Percentiles rank a stretch among this genome's conserved stretches.
These are phyloP conservation scores for Drosophila mayaguana DNA, from an alignment of 2,888 invertebrate species.

Conservation along the genomic window DNA sequence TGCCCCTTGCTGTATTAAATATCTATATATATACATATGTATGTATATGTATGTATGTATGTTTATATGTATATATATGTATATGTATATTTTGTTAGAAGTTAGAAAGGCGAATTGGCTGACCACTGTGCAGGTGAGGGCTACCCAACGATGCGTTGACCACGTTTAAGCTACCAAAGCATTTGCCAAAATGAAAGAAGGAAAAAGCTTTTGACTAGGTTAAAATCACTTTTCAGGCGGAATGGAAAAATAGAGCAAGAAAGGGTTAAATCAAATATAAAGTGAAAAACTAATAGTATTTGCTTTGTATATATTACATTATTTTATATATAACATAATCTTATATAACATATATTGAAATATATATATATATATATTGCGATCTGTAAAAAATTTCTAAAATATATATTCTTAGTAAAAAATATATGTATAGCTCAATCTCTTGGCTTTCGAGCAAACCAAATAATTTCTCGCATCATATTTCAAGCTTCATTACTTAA, in stretches of 20 bases:
- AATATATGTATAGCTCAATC: neutral
- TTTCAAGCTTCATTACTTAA: constrained; percentile 21
- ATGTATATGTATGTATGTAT: constrained; percentile 4
- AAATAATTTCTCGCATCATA: neutral
- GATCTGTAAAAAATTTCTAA: no score
- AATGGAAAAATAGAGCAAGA: neutral
- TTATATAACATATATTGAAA: neutral
- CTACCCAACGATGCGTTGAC: neutral
- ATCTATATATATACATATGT: constrained; percentile 3
- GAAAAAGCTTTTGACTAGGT: constrained; percentile 19
- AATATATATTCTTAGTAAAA: no score
- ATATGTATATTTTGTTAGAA: constrained; percentile 1
- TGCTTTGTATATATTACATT: neutral
- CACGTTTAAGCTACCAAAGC: constrained; percentile 18
- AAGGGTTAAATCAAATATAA: neutral
- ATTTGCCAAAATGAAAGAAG: constrained; percentile 34
- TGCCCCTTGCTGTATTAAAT: constrained; percentile 16
- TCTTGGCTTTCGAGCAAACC: neutral
- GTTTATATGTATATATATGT: neutral
- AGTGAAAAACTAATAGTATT: no score
- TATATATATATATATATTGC: no score
- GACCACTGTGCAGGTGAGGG: constrained; percentile 35
- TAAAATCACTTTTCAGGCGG: constrained; percentile 12
- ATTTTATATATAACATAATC: neutral
- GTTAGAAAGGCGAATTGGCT: constrained; percentile 8